Base-by-base conservation (phyloP, 2,888 invertebrate genomes). In the Ptychoptera albimana region DNA sequence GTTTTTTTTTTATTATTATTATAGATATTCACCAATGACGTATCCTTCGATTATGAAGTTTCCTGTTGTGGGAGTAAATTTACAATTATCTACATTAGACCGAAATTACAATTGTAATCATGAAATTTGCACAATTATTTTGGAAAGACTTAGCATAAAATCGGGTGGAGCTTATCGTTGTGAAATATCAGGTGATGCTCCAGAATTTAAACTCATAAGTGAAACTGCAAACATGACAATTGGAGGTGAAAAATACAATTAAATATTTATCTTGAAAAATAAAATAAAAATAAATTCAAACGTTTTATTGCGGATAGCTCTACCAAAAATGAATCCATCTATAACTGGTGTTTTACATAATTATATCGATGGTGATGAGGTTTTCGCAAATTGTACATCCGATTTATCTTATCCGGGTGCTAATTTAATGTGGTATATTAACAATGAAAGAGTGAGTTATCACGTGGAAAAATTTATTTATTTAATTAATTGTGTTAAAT, bases 171-270 rank as follows among this genome's bases (percentile, higher is more conserved):
- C 68, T 37, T 76, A 74, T 55, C 61, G 71, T 46, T 76, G 75
- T 55, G 75, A 75, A 57, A 70, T 75, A 39, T 75, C 74, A 48
- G 70, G 71, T 43, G 74, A 75, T 58, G 72, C 71, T 7, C 74
- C 74, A 2, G 67, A 71, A 45, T 75, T 74, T 52, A 63, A 70
- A 50, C 59, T 73, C 45, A 69, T 69, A 11, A 67, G 71, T 35
- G 65, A 68, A 49, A 66, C 69, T 14, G 67, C 68, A 50, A 72
- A 73, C 53, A 68, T 74, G 59, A 72, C 70, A n/a, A 69, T 74
- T 32, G 70, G 72, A 53, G 72, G 74, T 74, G 58, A 68, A 66
- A 54, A 37, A 23, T 5, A 23, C 7, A 3, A 23, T 23, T 23
- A 23, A 23, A 23, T 23, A 23, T 23, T 23, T 23, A 23, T 23